Base-by-base conservation (phyloP, 1,140 invertebrate genomes). In the Drosophila grimshawi region DNA sequence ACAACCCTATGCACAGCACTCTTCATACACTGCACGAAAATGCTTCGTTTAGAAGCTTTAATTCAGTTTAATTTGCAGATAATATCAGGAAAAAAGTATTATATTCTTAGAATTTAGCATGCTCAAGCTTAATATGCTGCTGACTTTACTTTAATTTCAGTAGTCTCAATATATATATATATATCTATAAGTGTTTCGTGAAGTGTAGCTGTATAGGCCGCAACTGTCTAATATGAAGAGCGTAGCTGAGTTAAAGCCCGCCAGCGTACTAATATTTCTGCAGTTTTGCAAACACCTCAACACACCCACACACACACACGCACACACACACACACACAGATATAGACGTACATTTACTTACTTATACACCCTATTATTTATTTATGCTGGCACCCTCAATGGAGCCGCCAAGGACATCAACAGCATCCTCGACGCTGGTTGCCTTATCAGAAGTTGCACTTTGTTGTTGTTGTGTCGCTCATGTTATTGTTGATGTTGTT, bases 341-440 rank as follows among this genome's bases (percentile, higher is more conserved):
- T 51, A 10, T 3, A 33, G 7, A 29, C 30, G 39, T 27, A 8
- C 19, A 71, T 41, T 29, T 6, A 35, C 48, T 69, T 69, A 69
- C 71, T 74, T 69, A 69, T 69, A 69, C 57, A 74, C 57, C 11
- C 65, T 56, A 74, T 75, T 70, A 75, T 75, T 75, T 75, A 75
- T 75, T 75, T 75, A 70, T 70, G 66, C 72, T 75, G 59, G 43
- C 72, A 70, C 72, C 66, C 72, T 70, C 66, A 52, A 51, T 70
- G 52, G 52, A 69, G 66, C 46, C 60, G 61, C 67, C 60, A 71
- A 76, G 67, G 67, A 60, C 67, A 43, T 52, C 52, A 52, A 27
- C 65, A 52, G 11, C 61, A 41, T 41, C 41, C 37, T 37, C 51
- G 45, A 10, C 68, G 39, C 29, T 61, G n/a, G 32, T 11, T 53